Percentiles rank a stretch among this genome's conserved stretches.
phyloP scores from a whole-genome alignment of 2,888 invertebrate species.

The Conchocele bisecta region DNA sequence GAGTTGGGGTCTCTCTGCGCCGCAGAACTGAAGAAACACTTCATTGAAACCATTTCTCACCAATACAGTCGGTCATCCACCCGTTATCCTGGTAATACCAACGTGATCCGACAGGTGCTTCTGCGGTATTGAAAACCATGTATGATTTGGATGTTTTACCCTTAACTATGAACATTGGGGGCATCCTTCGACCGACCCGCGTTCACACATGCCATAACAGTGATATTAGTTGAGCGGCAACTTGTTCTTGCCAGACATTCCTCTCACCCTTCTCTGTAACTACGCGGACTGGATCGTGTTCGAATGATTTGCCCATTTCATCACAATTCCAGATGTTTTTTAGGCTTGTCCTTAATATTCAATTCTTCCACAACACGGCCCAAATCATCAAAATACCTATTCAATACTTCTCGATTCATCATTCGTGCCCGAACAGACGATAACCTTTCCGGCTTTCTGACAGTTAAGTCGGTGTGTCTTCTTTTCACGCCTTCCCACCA shows the following conservation, averaged over 20 bases:
- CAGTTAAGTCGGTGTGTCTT: background rate
- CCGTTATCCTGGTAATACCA: conserved; percentile 59
- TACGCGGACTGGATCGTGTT: conserved; percentile 15
- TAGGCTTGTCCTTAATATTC: background rate
- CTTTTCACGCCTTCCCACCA: conserved; percentile 3
- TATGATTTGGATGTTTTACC: conserved; percentile 52
- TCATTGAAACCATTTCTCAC: conserved; percentile 60
- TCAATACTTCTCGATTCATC: conserved; percentile 12
- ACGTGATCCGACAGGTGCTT: conserved; percentile 38
- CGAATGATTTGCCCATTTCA: conserved; percentile 18
- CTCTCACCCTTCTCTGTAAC: conserved; percentile 10
- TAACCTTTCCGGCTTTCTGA: conserved; percentile 1
- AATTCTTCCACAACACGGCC: background rate
- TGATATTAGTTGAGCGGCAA: conserved; percentile 15
- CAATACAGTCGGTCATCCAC: conserved; percentile 62
- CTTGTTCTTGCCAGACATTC: conserved; percentile 27
- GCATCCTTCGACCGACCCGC: conserved; percentile 25
- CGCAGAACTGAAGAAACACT: conserved; percentile 58
- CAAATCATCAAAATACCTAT: conserved; percentile 14
- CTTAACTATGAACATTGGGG: conserved; percentile 57
- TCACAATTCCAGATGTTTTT: conserved; percentile 28
- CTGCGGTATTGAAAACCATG: conserved; percentile 47
- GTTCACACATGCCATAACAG: conserved; percentile 31
- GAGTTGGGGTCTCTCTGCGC: conserved; percentile 60
- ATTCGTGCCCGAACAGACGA: background rate